Percentiles rank a stretch among this genome's conserved stretches.
Conservation (phyloP, 2,113 vertebrate species). For the Ploceus nigricollis region DNA sequence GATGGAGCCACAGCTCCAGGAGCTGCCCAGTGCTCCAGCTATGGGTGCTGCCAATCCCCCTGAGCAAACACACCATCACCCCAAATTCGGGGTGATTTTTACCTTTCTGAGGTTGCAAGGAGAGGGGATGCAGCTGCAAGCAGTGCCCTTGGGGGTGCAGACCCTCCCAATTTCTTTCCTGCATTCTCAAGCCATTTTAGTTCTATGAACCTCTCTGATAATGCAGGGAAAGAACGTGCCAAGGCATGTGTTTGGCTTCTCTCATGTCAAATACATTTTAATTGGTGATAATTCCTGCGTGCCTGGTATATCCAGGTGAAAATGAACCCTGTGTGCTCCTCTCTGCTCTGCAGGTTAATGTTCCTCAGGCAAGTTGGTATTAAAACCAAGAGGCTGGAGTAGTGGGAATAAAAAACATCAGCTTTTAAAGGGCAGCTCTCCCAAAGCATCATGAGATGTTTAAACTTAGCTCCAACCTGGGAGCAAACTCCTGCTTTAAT, state of each 20-base stretch:
- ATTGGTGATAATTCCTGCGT: neutral
- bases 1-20: neutral
- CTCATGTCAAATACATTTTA: neutral
- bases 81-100: neutral
- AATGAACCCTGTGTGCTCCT: neutral
- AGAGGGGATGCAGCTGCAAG: neutral
- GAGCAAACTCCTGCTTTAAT: neutral
- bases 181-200: neutral
- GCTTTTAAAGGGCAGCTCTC: neutral
- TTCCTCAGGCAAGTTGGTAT: neutral
- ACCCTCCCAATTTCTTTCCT: neutral
- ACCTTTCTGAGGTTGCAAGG: neutral
- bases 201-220: neutral
- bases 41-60: neutral
- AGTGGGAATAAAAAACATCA: neutral
- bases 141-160: neutral
- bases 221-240: neutral
- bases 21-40: neutral
- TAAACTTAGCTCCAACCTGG: neutral
- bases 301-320: neutral
- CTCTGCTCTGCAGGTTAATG: neutral
- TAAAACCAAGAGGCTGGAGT: neutral
- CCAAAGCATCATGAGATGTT: neutral
- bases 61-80: fast-evolving
- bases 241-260: neutral